These are phyloP conservation scores for Hemiscyllium ocellatum DNA, from an alignment of 2,113 vertebrate genomes.

Conservation along the genomic window DNA sequence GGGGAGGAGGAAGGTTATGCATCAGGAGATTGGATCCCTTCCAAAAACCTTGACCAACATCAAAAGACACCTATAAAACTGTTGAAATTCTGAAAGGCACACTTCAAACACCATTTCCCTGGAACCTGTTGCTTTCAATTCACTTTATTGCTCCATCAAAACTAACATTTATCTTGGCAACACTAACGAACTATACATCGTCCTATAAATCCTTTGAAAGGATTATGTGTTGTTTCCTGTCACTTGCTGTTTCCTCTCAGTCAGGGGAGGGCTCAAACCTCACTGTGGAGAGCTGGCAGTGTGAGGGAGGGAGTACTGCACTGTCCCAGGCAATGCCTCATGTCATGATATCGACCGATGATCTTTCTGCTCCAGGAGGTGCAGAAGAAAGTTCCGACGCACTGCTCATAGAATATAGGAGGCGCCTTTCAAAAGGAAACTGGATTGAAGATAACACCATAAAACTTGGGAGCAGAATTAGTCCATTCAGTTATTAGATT, in stretches of 20 bases:
- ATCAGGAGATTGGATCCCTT: background rate
- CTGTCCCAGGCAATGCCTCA: too few relatives aligned
- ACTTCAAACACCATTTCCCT: background rate
- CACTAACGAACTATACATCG: background rate
- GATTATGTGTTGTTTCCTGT: background rate
- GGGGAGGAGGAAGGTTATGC: background rate
- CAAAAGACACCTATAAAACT: background rate
- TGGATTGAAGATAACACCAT: too few relatives aligned
- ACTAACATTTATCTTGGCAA: background rate
- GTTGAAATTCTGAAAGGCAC: background rate
- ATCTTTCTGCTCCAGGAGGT: too few relatives aligned
- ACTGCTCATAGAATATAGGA: too few relatives aligned
- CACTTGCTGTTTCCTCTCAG: background rate
- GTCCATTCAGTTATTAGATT: too few relatives aligned
- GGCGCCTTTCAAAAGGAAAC: too few relatives aligned
- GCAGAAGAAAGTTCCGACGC: too few relatives aligned
- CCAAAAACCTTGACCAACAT: background rate
- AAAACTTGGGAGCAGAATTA: too few relatives aligned
- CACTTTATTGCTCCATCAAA: background rate
- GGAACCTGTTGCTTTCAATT: background rate
- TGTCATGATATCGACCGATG: too few relatives aligned
- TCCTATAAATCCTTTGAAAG: background rate
- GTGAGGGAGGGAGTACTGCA: too few relatives aligned
- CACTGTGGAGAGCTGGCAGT: too few relatives aligned
- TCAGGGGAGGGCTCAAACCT: background rate